Base-by-base conservation (phyloP, 2,113 vertebrate genomes). In the Rhinoptilus africanus region DNA sequence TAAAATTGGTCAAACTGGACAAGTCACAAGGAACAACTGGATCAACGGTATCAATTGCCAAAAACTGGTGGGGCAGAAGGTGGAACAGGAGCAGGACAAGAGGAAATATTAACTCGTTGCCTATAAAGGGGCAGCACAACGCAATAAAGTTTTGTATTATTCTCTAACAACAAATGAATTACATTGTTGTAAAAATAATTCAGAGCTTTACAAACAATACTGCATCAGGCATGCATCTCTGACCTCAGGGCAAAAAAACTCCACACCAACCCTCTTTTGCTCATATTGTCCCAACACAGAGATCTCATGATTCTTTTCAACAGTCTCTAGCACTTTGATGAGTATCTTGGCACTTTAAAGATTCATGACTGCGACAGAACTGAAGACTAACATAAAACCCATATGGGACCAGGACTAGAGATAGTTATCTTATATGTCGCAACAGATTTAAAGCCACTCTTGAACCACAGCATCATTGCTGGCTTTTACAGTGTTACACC, bases 21-120 rank as follows among this genome's bases (percentile, higher is more conserved):
- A 75, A 88, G 67, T 53, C 50, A 64, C 37, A 64, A 64, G 34
- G 34, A 84, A 62, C 2, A 1, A 63, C 8, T 56, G 35, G 47
- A 82, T 82, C 41, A 80, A 2, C 23, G 30, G 12, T 7, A 81
- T 27, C 24, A 74, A 43, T 4, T 53, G 21, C 32, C 48, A 88
- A 57, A 84, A 39, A 41, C 0, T 30, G 15, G 18, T 35, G 23
- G 15, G 9, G 34, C 0, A 1, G 21, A 64, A n/a, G 9, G 12
- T 4, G 19, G 32, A 54, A 53, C 0, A 89, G n/a, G 6, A 80
- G 35, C 27, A 80, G 34, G 28, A 39, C 35, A 68, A 74, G 18
- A 68, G 8, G 7, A 32, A 91, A 63, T 43, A 35, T 24, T 28
- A 94, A 53, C 43, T 63, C 27, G 2, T 47, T 84, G 54, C 72